phyloP scores from a whole-genome alignment of 2,888 invertebrate genomes.

The Petrolisthes cinctipes region DNA sequence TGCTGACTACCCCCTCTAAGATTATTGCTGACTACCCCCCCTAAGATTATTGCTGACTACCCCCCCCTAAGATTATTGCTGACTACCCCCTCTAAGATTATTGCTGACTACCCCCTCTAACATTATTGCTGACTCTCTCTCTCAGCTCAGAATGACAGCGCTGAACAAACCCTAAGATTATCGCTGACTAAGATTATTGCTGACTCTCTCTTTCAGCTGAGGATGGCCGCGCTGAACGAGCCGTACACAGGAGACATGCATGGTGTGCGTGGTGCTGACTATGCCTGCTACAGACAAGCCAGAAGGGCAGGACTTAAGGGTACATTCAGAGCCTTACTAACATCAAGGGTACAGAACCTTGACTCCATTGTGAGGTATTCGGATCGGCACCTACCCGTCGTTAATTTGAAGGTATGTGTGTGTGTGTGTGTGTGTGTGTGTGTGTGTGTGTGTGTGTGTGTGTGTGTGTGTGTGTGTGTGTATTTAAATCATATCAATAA shows the following conservation, averaged over 20 bases:
- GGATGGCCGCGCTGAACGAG: constrained; percentile 92
- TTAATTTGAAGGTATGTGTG: constrained; percentile 78
- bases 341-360: constrained; percentile 91
- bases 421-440: background rate
- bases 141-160: no score
- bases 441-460: background rate
- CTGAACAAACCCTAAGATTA: background rate
- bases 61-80: background rate
- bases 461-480: background rate
- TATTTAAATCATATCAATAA: no score
- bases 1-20: no score
- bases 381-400: constrained; percentile 90
- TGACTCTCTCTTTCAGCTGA: no score
- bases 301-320: constrained; percentile 86
- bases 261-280: constrained; percentile 93
- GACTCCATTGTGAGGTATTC: constrained; percentile 89
- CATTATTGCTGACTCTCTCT: no score
- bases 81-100: background rate
- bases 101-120: background rate
- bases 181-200: background rate
- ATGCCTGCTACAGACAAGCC: constrained; percentile 93
- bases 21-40: background rate
- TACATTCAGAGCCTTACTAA: constrained; percentile 92
- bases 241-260: constrained; percentile 91
- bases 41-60: no score